phyloP scores from a whole-genome alignment of 2,113 vertebrate species.

The Irena cyanogastra region DNA sequence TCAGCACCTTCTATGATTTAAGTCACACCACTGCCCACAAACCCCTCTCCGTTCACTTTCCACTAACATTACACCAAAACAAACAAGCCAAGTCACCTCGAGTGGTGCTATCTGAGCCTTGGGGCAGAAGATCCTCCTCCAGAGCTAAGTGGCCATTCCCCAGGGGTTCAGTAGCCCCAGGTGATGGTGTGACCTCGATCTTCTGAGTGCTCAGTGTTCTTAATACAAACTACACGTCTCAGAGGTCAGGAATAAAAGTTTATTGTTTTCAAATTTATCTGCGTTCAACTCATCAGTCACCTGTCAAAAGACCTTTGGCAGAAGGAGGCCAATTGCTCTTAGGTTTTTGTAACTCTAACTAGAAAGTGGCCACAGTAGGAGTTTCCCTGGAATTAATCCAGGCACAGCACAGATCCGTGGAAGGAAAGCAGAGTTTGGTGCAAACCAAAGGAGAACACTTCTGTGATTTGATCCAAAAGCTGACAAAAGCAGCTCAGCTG shows the following conservation, averaged over 20 bases:
- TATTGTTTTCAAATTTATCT: constrained; percentile 46
- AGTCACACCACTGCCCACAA: neutral
- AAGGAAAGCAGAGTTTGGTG: neutral
- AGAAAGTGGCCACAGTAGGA: neutral
- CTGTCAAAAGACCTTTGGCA: neutral
- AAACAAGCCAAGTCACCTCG: neutral
- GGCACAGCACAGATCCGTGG: neutral
- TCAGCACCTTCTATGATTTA: neutral
- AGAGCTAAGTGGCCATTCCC: neutral
- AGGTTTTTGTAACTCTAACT: neutral
- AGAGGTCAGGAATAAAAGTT: constrained; percentile 36
- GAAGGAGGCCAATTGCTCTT: neutral
- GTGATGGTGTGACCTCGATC: neutral
- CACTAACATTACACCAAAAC: neutral
- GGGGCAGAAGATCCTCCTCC: neutral
- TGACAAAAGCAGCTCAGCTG: neutral
- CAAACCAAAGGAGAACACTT: neutral
- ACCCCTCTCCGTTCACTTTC: neutral
- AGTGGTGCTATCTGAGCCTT: neutral
- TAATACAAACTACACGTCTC: neutral
- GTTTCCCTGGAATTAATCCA: neutral
- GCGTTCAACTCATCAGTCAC: neutral
- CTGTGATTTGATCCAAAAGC: neutral
- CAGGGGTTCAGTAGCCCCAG: neutral
- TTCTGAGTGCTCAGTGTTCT: neutral